Evolutionary conservation across 2,888 invertebrate genomes (phyloP), one percentile per base, ranked within the genome.

Genomic region (Rotaria sp.): DNA sequence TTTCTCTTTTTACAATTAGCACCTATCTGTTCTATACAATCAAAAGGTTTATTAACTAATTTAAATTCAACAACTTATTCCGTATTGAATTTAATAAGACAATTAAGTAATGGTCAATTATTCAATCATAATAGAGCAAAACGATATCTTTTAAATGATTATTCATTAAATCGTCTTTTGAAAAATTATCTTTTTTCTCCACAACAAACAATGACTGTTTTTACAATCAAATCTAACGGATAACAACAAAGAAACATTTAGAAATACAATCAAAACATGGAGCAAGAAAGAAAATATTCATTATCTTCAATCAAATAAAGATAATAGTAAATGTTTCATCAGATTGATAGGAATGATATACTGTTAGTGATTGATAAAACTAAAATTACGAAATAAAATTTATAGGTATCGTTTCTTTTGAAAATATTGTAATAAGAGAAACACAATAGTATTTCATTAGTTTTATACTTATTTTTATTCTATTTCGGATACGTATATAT

Each of bases 1-100:
- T 80, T 80, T 80, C 45, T 80, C 3, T 80, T 80, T 45, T 26
- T 80, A n/a, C 75, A 80, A 15, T 80, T 80, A 45, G 75, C 75
- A 41, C 75, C 75, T 45, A 45, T 80, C 26, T 45, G 45, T 26
- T 67, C 67, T 4, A 26, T 80, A 41, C 26, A 24, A 80, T 45
- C 75, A 26, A 80, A 24, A 8, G 38, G 75, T 45, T n/a, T 80
- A 26, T 41, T 80, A 80, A 80, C 75, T 13, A 80, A 80, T 45
- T 24, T 80, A 13, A 80, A 80, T 45, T 38, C 75, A 26, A n/a
- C 75, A 13, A 80, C 41, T 4, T 80, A 80, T 80, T 80, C 75
- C 26, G 24, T 80, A 21, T 26, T 80, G 26, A 80, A 80, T 18
- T 11, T 45, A 45, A 80, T 80, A 0, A 21, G 75, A 11, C 75